These are phyloP conservation scores for Cotesia vestalis DNA, from an alignment of 1,140 invertebrate genomes.

Conservation along the genomic window DNA sequence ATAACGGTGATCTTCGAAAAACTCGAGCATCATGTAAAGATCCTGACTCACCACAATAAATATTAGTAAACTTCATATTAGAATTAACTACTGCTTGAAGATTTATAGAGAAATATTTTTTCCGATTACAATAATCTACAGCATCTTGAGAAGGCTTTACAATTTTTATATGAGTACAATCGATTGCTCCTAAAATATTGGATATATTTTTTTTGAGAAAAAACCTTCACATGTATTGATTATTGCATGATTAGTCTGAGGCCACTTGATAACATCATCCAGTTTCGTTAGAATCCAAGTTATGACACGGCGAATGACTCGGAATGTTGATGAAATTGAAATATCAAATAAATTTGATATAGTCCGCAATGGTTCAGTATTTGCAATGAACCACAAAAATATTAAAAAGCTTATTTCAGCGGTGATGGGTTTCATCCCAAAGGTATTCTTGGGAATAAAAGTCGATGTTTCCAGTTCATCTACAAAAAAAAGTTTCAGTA, in stretches of 20 bases:
- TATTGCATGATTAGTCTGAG: conserved; percentile 13
- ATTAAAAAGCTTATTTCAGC: conserved; percentile 36
- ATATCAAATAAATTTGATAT: conserved; percentile 39
- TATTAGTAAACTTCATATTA: conserved; percentile 32
- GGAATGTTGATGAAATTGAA: conserved; percentile 31
- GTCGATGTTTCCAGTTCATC: conserved; percentile 21
- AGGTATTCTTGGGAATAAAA: conserved; percentile 18
- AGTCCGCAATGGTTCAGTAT: conserved; percentile 38
- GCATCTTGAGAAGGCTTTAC: conserved; percentile 34
- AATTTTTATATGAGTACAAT: conserved; percentile 43
- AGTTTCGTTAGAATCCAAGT: conserved; percentile 30
- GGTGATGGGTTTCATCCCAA: conserved; percentile 30
- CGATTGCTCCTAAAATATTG: conserved; percentile 41
- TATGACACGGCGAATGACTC: conserved; percentile 25
- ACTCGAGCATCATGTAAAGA: conserved; percentile 29
- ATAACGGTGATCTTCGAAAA: conserved; percentile 18
- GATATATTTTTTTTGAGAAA: conserved; percentile 27
- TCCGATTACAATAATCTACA: conserved; percentile 37
- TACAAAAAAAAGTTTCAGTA: conserved; percentile 6
- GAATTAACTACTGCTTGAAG: conserved; percentile 36
- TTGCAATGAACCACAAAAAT: conserved; percentile 37
- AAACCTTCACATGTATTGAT: conserved; percentile 11
- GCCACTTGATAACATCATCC: conserved; percentile 34
- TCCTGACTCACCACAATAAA: conserved; percentile 31
- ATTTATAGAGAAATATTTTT: conserved; percentile 38